Base-by-base conservation (phyloP, 2,113 vertebrate genomes). In the Macquaria ambigua region DNA sequence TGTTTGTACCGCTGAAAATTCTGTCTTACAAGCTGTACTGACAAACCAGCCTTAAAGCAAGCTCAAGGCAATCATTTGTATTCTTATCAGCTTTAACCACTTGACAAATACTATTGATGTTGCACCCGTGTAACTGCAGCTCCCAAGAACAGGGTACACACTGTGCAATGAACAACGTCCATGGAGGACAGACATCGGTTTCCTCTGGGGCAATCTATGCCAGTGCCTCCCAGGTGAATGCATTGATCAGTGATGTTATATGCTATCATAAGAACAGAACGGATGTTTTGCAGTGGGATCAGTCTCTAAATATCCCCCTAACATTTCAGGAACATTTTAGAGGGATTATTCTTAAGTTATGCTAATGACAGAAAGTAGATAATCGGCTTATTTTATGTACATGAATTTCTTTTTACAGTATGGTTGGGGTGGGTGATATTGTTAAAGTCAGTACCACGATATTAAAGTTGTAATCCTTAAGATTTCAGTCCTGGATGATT, bases 71-170 rank as follows among this genome's bases (percentile, higher is more conserved):
- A 76, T 89, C 79, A 82, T 93, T 86, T 76, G 87, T 87, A 86
- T 93, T 92, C 90, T 91, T 88, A 93, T 92, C 92, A 90, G 90
- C 88, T 79, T 82, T 77, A 87, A 89, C 77, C 87, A 88, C 92
- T 88, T 84, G 90, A 86, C 91, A 90, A 90, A 91, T 77, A 89
- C 90, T 91, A 90, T 91, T 91, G 90, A 93, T 84, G 90, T 81
- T 84, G 81, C 84, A 82, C 81, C 83, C 39, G 59, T 83, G 82
- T 89, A 78, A 83, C 77, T 67, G 82, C 70, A 71, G 78, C 82
- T 79, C 64, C 48, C 74, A 56, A 83, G 72, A 88, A 85, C 82
- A 81, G 55, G 72, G 52, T 52, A 70, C 67, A 71, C 74, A 41
- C 46, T 48, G 64, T 70, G 79, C 62, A 74, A 16, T 12, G 46